phyloP scores from a whole-genome alignment of 2,797 vertebrate genomes.

The Rhincodon typus region DNA sequence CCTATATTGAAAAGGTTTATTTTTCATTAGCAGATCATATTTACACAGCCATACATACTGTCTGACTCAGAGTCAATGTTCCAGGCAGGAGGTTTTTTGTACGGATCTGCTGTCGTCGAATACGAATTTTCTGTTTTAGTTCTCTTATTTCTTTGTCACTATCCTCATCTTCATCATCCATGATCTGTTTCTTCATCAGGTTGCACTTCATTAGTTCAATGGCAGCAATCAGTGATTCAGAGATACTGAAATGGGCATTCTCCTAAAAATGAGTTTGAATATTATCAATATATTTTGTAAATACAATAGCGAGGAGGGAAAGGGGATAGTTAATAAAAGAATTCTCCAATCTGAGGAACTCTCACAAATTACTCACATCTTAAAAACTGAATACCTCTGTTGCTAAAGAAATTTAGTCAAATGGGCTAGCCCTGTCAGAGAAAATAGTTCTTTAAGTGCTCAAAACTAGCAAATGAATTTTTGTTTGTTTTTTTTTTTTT shows the following conservation, averaged over 20 bases:
- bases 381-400: not conserved
- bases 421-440: not conserved
- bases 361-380: not conserved
- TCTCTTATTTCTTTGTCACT: conserved; percentile 91
- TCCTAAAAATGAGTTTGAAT: conserved; percentile 60
- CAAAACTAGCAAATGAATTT: not conserved
- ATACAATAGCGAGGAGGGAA: not conserved
- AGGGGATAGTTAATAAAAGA: not conserved
- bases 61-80: conserved; percentile 53
- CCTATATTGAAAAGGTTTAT: too few relatives aligned
- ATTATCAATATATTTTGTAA: conserved; percentile 8
- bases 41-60: conserved; percentile 51
- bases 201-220: conserved; percentile 98
- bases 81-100: conserved; percentile 60
- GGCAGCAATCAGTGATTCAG: conserved; percentile 90
- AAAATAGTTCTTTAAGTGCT: not conserved
- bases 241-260: conserved; percentile 97
- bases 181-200: conserved; percentile 67
- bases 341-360: not conserved
- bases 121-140: conserved; percentile 88
- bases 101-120: conserved; percentile 88
- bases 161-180: conserved; percentile 71
- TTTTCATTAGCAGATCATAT: too few relatives aligned
- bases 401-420: not conserved
- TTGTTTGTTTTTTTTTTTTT: too few relatives aligned